phyloP scores from a whole-genome alignment of 23 tunicate species.

The Styela clava region DNA sequence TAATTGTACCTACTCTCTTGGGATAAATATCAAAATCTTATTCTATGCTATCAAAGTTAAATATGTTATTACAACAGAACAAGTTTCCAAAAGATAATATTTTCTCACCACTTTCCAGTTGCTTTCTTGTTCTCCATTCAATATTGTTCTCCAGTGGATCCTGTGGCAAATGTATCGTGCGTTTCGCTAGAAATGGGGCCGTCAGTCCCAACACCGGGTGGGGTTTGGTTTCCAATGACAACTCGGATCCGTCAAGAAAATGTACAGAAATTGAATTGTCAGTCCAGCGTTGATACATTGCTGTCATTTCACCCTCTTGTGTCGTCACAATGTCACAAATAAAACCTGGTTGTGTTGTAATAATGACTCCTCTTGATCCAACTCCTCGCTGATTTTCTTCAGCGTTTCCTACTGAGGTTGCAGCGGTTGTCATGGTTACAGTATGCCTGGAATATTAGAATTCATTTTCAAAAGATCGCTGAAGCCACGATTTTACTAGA shows the following conservation, averaged over 20 bases:
- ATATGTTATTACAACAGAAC: no score
- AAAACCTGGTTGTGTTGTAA: slow-evolving; percentile 84
- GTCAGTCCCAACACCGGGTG: slow-evolving; percentile 78
- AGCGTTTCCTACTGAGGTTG: slow-evolving; percentile 41
- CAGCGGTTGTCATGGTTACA: slow-evolving; percentile 60
- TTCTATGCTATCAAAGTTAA: no score
- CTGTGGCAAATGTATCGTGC: slow-evolving; percentile 71
- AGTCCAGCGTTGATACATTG: slow-evolving; percentile 75
- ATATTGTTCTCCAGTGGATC: slow-evolving; percentile 87
- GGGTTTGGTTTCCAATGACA: slow-evolving; percentile 81
- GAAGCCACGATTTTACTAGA: background rate
- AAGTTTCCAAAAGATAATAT: slow-evolving; percentile 6
- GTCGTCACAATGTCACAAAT: slow-evolving; percentile 89
- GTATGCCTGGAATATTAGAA: slow-evolving; percentile 22
- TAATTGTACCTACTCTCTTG: no score
- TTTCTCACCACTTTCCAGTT: slow-evolving; percentile 52
- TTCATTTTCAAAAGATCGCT: background rate
- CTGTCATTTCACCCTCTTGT: slow-evolving; percentile 72
- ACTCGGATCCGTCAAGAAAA: slow-evolving; percentile 75
- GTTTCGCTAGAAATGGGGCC: slow-evolving; percentile 81
- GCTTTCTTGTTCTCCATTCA: slow-evolving; percentile 85
- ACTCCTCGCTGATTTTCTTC: slow-evolving; percentile 50
- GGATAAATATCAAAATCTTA: no score
- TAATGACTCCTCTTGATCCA: slow-evolving; percentile 72
- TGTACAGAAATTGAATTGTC: slow-evolving; percentile 86